Percentiles rank a stretch among this genome's conserved stretches.
Conservation (phyloP, 2,888 invertebrate species). For the Lasioglossum figueresi region DNA sequence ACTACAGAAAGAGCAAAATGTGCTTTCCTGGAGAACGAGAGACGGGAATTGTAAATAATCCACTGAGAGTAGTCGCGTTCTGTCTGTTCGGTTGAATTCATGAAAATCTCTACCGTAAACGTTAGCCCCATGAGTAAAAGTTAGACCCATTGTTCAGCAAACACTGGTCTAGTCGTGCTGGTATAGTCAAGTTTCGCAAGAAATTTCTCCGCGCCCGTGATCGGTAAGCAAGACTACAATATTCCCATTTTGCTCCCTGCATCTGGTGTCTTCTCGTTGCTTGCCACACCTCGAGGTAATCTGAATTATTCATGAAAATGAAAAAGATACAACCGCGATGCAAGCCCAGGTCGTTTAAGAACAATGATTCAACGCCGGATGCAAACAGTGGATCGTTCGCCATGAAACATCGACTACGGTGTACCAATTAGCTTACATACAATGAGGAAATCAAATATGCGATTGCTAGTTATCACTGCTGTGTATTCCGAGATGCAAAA, state of each 20-base stretch:
- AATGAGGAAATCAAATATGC: not conserved
- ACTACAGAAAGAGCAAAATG: no score
- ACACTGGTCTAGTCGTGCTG: slow-evolving; percentile 1
- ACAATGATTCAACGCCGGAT: not conserved
- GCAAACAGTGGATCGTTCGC: not conserved
- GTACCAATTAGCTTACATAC: not conserved
- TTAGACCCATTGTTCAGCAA: slow-evolving; percentile 12
- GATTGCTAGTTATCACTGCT: not conserved
- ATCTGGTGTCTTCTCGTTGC: slow-evolving; percentile 16
- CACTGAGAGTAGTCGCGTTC: no score
- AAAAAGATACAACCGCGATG: slow-evolving; percentile 12
- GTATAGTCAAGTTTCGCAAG: not conserved
- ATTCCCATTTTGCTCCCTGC: slow-evolving; percentile 20
- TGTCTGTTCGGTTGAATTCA: no score
- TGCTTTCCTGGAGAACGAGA: no score
- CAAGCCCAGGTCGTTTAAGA: slow-evolving; percentile 16
- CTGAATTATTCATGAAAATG: slow-evolving; percentile 47
- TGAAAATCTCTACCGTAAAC: not conserved
- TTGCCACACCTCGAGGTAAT: slow-evolving; percentile 22
- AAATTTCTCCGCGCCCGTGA: not conserved
- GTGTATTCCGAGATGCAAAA: not conserved
- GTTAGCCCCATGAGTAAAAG: not conserved
- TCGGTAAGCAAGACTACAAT: slow-evolving; percentile 19
- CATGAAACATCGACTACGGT: not conserved
- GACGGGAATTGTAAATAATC: no score